Base-by-base conservation (phyloP, 2,113 vertebrate species). In the Drymodes brunneopygia region DNA sequence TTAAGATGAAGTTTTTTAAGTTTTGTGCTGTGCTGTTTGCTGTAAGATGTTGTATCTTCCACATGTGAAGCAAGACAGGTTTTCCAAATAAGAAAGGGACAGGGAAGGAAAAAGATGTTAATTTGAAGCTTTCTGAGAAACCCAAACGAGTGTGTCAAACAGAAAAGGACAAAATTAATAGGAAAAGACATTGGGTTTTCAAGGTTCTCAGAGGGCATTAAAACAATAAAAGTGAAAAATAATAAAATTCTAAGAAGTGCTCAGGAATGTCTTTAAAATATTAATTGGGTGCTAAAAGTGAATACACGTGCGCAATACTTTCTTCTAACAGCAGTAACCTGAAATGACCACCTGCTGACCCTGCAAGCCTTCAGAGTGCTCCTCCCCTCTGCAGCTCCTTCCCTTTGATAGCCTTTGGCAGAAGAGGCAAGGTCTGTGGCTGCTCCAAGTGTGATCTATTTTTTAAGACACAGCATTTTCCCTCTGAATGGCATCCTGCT, bases 401-500 rank as follows among this genome's bases (percentile, higher is more conserved):
- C 35, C n/a, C 75, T 95, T 91, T 97, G 78, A 96, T 94, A 56
- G 6, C 27, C 25, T 78, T 73, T 28, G 86, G 77, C 44, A 89
- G 51, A 42, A 53, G 44, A 84, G 58, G 71, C 45, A 35, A n/a
- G 7, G 5, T 74, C 89, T 86, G 61, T 82, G 87, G 66, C 70
- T 90, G 48, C 75, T 93, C 4, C 0, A 70, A 61, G 56, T n/a
- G 29, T 92, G 71, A 91, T 95, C 23, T 86, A 67, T 93, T 94
- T 93, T 94, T 94, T 28, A 96, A 95, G 91, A 96, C 79, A n/a
- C 74, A 70, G 61, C 40, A 80, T 87, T 96, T 95, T 96, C 75
- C 35, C 47, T 92, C 84, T 91, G 58, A 96, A 82, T 95, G 95
- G 25, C 36, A 80, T 84, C 51, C 69, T 71, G 64, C 71, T 94